phyloP scores from a whole-genome alignment of 2,888 invertebrate species.

The Achlya flavicornis region DNA sequence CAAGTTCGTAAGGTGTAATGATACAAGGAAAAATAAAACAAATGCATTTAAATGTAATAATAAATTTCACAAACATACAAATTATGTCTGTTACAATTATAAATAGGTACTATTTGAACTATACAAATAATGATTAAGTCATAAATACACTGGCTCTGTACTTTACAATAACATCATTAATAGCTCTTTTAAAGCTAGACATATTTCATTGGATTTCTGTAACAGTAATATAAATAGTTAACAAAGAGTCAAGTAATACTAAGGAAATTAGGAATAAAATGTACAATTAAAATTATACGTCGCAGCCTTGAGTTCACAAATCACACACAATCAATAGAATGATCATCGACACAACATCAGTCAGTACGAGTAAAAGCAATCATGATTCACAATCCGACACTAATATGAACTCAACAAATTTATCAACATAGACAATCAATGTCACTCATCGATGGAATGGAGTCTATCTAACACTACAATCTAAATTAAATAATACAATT shows the following conservation, averaged over 20 bases:
- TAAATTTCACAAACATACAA: conserved; percentile 78
- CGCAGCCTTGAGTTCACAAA: conserved; percentile 53
- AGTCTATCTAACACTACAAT: conserved; percentile 67
- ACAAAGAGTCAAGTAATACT: conserved; percentile 78
- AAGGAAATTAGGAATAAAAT: conserved; percentile 75
- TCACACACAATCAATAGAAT: conserved; percentile 36
- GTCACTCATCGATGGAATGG: conserved; percentile 67
- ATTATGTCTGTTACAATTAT: conserved; percentile 71
- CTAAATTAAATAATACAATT: conserved; percentile 65
- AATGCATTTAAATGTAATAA: conserved; percentile 65
- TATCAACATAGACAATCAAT: conserved; percentile 47
- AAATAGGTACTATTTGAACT: conserved; percentile 80
- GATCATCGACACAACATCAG: conserved; percentile 30
- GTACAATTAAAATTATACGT: conserved; percentile 66
- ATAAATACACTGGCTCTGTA: conserved; percentile 83
- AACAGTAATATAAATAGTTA: conserved; percentile 83
- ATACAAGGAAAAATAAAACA: conserved; percentile 39
- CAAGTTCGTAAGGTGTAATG: conserved; percentile 16
- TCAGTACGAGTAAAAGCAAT: conserved; percentile 20
- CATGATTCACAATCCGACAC: conserved; percentile 39
- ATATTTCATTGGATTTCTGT: conserved; percentile 75
- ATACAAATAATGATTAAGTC: conserved; percentile 82
- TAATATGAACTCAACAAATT: conserved; percentile 66
- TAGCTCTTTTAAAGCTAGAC: conserved; percentile 79
- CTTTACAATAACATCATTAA: conserved; percentile 80